phyloP scores from a whole-genome alignment of 2,113 vertebrate genomes.

The Seriola quinqueradiata region DNA sequence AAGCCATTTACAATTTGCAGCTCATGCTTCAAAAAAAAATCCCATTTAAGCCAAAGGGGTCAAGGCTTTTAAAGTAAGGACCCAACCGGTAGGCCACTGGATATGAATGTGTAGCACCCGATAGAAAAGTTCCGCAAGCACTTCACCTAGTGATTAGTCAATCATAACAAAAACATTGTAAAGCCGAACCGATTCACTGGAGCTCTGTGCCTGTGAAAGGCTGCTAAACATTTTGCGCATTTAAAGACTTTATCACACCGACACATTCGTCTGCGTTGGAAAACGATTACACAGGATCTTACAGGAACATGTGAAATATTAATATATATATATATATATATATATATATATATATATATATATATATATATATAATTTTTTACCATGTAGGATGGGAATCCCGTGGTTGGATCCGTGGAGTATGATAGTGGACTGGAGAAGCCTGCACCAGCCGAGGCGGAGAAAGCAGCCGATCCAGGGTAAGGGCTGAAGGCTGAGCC shows the following conservation, averaged over 20 bases:
- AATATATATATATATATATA: background rate
- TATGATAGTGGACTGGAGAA: conserved; percentile 96
- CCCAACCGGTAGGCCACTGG: conserved; percentile 12
- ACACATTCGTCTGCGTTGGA: background rate
- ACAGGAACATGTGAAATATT: background rate
- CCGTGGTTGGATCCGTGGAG: conserved; percentile 91
- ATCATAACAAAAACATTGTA: background rate
- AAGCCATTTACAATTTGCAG: conserved; percentile 48
- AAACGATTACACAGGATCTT: background rate
- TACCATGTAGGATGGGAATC: conserved; percentile 99
- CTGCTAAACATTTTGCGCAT: conserved; percentile 1
- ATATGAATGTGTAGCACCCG: conserved; percentile 8
- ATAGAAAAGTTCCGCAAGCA: conserved; percentile 46
- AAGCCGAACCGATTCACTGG: background rate
- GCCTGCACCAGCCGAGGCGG: conserved; percentile 90
- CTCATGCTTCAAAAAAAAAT: conserved; percentile 61
- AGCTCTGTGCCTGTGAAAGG: background rate
- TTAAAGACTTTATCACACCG: background rate
- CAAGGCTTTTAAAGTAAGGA: conserved; percentile 33
- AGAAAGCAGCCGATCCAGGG: conserved; percentile 97
- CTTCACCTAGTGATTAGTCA: conserved; percentile 1
- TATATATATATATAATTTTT: conserved; percentile 61
- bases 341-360: background rate
- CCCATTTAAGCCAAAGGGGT: conserved; percentile 45
- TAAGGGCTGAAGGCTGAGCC: conserved; percentile 98